Evolutionary conservation across 2,113 vertebrate genomes (phyloP), one percentile per base, ranked within the genome.

Genomic region (Castor canadensis): DNA sequence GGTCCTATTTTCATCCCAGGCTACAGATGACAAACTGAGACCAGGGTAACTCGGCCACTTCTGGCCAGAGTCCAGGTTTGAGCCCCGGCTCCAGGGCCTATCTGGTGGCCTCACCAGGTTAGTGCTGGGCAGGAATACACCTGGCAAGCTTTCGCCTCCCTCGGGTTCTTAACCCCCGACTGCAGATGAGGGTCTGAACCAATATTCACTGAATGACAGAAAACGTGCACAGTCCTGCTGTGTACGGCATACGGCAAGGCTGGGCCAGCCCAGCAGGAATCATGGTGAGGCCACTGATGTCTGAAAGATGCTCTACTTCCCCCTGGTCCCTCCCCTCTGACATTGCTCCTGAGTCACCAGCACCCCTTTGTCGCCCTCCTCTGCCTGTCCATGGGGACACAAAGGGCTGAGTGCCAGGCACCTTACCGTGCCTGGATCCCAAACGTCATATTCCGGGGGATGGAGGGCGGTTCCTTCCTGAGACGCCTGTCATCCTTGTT

Each of bases 351-450:
- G n/a, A n/a, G n/a, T n/a, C n/a, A n/a, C n/a, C n/a, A n/a, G n/a
- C n/a, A n/a, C n/a, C n/a, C n/a, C n/a, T n/a, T 1, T 0, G 28
- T 20, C 17, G 54, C 30, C 19, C 17, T 1, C 8, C 4, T 32
- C 15, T 35, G 43, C 10, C 6, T 7, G 15, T 67, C n/a, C 20
- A 8, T 1, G 32, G 91, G 0, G 67, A 52, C 88, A 45, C 6
- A 60, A 1, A 38, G 49, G 5, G 9, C 16, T 47, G 22, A 22
- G 66, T 26, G 79, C 47, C 20, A 0, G 4, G 60, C 52, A 4
- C 32, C 98, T 98, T 97, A 99, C 99, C 98, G 98, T 77, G 98
- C 8, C 28, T 16, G 84, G 77, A 98, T 92, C 77, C 99, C 99
- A 0, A 98, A 99, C 0, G 98, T 99, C n/a, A 98, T 91, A 38